Base-by-base conservation (phyloP, 1,140 invertebrate genomes). In the Aphis craccivora region DNA sequence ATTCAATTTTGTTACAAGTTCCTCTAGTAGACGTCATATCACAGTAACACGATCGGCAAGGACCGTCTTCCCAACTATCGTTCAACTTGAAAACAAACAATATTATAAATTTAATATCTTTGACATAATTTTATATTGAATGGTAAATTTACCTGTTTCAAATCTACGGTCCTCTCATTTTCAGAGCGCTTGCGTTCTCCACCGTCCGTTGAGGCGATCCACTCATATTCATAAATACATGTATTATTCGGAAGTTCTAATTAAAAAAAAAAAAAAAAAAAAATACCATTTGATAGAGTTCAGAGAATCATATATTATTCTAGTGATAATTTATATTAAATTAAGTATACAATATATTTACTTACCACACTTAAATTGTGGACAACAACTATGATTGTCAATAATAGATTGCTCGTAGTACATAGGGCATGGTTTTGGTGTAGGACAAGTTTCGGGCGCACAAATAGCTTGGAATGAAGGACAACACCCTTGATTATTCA, bases 401-500 rank as follows among this genome's bases (percentile, higher is more conserved):
- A 94, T 95, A 7, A 95, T 95, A 37, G 95, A 95, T 2, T 96
- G 93, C 9, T 95, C 95, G 93, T 97, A 96, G 94, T 96, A 97
- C 90, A 96, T 94, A 2, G 95, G 95, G 94, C 97, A 98, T 23
- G 94, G 94, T 7, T 96, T 95, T 55, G 95, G 94, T 7, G 95
- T 60, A 8, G 97, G 97, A 95, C 97, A 98, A 2, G 95, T 95
- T 48, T 96, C 96, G 14, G 95, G 95, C 43, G 96, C 95, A 94
- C 97, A 98, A 3, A 96, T 94, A 53, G 96, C 95, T 60, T 96
- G 95, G 5, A 96, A 95, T 40, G 95, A 95, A 1, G 97, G 96
- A 94, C 97, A 98, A 94, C 97, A 98, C 6, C 97, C 97, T 55
- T 95, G 95, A 37, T 95, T 95, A 94, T 97, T 96, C 1, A 96